These are phyloP conservation scores for Pristionchus pacificus DNA, from an alignment of 1,140 invertebrate species.

Conservation along the genomic window DNA sequence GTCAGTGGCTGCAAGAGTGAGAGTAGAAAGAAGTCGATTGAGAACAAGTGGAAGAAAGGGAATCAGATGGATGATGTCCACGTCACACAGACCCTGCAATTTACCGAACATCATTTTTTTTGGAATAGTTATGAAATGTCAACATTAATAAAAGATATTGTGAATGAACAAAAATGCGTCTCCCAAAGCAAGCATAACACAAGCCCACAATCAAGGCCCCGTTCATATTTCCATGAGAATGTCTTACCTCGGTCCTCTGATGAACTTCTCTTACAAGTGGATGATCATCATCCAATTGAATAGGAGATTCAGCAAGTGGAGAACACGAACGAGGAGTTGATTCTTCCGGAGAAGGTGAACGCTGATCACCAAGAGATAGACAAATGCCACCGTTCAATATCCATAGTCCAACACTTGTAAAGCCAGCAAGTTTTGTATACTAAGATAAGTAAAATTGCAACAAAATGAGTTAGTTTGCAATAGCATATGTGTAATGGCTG, in stretches of 20 bases:
- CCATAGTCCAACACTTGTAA: no score
- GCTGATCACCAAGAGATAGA: no score
- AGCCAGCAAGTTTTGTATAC: no score
- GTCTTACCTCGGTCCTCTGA: slow-evolving; percentile 17
- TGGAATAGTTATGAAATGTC: neutral
- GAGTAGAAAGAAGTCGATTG: slow-evolving; percentile 43
- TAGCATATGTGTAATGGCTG: no score
- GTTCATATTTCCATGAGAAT: slow-evolving; percentile 14
- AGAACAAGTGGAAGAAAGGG: slow-evolving; percentile 46
- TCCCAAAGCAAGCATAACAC: neutral
- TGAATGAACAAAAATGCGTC: neutral
- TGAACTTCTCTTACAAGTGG: neutral
- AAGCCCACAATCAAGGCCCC: neutral
- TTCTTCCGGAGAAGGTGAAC: no score
- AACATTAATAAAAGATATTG: neutral
- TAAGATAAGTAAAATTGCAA: no score
- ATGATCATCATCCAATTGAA: slow-evolving; percentile 6
- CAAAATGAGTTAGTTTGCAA: no score
- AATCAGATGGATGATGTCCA: slow-evolving; percentile 41
- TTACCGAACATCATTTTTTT: slow-evolving; percentile 2
- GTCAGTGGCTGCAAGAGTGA: slow-evolving; percentile 32
- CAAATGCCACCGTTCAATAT: no score
- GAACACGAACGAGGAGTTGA: slow-evolving; percentile 29
- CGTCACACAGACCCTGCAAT: slow-evolving; percentile 36
- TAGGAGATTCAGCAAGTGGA: slow-evolving; percentile 11